Base-by-base conservation (phyloP, 2,113 vertebrate genomes). In the Gymnocephalus cernua region DNA sequence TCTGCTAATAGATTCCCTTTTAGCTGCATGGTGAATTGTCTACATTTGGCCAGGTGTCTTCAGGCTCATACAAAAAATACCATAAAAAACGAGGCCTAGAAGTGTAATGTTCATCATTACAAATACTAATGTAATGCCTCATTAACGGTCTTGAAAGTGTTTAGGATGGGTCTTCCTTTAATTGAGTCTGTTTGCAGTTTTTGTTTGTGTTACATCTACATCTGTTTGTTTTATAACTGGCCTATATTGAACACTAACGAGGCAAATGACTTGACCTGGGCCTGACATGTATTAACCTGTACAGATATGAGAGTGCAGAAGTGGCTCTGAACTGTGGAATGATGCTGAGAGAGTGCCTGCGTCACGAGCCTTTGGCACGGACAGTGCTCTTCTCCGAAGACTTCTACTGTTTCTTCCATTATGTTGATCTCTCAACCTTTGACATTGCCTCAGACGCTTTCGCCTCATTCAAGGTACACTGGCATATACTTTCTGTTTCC, bases 361-460 rank as follows among this genome's bases (percentile, higher is more conserved):
- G 95, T 21, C 95, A 96, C 6, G 95, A 96, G 85, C 95, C 95
- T n/a, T 63, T 96, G 81, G 95, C 95, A 3, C 90, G 94, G 47
- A 95, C 86, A 0, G 89, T 96, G 73, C 94, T 96, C 68, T 93
- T 94, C 90, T 95, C 95, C 2, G 95, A 95, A 61, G 93, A 96
- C 11, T 95, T 96, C 84, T 96, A 78, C 88, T 86, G 90, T 82
- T 96, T 96, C 90, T 96, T 96, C 90, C 88, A 85, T 70, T 96
- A 94, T 45, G 95, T 96, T 58, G 95, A 96, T 83, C 91, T 96
- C 48, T 96, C 95, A 25, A 96, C 95, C 77, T 96, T 96, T 53
- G 95, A 96, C 88, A 95, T 96, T 8, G 95, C 95, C 67, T 96
- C 95, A 0, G 95, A 96, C n/a, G 95, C 95, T 45, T 96, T 96